phyloP scores from a whole-genome alignment of 2,888 invertebrate species.

The Bedellia somnulentella region DNA sequence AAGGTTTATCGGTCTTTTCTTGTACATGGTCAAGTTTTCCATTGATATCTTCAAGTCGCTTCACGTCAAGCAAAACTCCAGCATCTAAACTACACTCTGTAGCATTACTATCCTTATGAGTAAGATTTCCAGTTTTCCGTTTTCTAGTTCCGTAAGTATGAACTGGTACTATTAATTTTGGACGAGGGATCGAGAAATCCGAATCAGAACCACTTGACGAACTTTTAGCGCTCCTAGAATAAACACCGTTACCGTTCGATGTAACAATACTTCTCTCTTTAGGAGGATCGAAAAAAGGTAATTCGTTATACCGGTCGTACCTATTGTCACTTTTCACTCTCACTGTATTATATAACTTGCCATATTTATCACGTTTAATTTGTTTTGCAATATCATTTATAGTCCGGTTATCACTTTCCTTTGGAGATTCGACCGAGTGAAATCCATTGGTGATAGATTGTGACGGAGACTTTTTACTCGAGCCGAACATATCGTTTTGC shows the following conservation, averaged over 20 bases:
- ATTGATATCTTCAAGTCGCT: slow-evolving; percentile 24
- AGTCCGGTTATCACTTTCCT: slow-evolving; percentile 55
- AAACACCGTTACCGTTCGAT: slow-evolving; percentile 25
- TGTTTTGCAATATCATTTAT: slow-evolving; percentile 38
- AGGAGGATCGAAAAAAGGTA: slow-evolving; percentile 27
- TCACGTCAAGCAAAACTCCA: slow-evolving; percentile 43
- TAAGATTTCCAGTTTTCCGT: slow-evolving; percentile 77
- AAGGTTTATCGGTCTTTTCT: too few species aligned
- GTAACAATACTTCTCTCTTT: slow-evolving; percentile 31
- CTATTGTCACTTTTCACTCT: slow-evolving; percentile 55
- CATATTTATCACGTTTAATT: slow-evolving; percentile 48
- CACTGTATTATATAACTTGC: slow-evolving; percentile 50
- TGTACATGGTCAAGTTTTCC: too few species aligned
- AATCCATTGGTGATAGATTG: slow-evolving; percentile 29
- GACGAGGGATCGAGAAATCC: slow-evolving; percentile 82
- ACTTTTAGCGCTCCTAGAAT: slow-evolving; percentile 47
- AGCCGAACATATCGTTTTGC: slow-evolving; percentile 47
- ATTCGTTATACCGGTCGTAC: slow-evolving; percentile 47
- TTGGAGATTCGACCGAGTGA: slow-evolving; percentile 30
- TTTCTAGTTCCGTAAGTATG: slow-evolving; percentile 83
- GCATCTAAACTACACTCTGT: slow-evolving; percentile 43
- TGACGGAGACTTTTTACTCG: slow-evolving; percentile 25
- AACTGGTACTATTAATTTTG: slow-evolving; percentile 84
- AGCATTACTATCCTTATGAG: slow-evolving; percentile 47
- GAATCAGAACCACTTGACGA: slow-evolving; percentile 61